A percentile compares a stretch with the other conserved stretches of the same genome.
phyloP scores from a whole-genome alignment of 2,888 invertebrate genomes.

The Cryptocheilus praepositus region DNA sequence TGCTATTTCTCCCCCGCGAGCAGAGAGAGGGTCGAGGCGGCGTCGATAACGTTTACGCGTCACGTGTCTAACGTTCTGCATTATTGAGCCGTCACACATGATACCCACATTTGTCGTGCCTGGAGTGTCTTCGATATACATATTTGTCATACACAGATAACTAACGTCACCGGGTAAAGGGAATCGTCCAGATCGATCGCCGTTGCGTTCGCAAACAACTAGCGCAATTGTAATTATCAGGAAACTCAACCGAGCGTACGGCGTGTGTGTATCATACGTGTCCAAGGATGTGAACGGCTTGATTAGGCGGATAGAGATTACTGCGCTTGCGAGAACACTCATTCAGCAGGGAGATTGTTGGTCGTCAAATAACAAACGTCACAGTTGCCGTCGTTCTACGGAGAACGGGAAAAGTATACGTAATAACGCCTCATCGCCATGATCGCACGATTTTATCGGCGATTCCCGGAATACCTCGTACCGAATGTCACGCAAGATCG shows the following conservation, averaged over 20 bases:
- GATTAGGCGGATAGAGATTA: no score
- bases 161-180: neutral
- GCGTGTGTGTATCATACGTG: no score
- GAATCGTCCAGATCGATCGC: no score
- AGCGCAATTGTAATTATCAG: no score
- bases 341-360: no score
- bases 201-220: no score
- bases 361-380: no score
- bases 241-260: no score
- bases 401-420: neutral
- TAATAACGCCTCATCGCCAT: neutral
- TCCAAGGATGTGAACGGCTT: no score
- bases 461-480: constrained; percentile 28
- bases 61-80: constrained; percentile 43
- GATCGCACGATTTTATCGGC: constrained; percentile 12
- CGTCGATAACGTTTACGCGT: constrained; percentile 47
- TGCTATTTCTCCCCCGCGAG: no score
- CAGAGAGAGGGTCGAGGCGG: neutral
- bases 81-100: constrained; percentile 43
- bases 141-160: neutral
- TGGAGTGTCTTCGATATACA: neutral
- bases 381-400: no score
- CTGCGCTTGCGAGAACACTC: no score
- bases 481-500: constrained; percentile 44
- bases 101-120: constrained; percentile 21